Evolutionary conservation across 2,888 invertebrate species (phyloP).

Genomic region (Oligia latruncula): DNA sequence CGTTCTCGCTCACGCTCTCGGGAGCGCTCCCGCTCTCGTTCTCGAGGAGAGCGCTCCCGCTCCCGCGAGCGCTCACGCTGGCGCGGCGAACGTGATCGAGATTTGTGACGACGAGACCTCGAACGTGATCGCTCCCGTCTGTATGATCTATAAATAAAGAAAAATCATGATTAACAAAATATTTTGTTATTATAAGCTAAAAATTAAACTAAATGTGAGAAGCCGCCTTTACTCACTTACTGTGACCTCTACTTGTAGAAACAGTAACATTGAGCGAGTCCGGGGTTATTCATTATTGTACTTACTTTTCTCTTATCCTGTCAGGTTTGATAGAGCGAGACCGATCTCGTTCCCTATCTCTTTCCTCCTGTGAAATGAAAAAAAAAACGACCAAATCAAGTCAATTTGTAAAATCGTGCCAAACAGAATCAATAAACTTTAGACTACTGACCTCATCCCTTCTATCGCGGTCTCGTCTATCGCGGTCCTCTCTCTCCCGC

Average conservation of each 20-base stretch:
- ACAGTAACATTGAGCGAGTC: background rate
- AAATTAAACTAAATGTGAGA: background rate
- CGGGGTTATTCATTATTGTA: constrained; percentile 32
- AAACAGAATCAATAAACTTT: background rate
- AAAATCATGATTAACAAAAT: background rate
- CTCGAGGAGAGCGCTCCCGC: constrained; percentile 82
- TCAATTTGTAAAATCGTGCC: background rate
- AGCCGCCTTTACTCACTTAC: constrained; percentile 1
- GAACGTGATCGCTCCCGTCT: constrained; percentile 92
- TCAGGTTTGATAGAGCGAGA: constrained; percentile 91
- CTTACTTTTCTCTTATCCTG: constrained; percentile 91
- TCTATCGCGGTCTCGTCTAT: constrained; percentile 79
- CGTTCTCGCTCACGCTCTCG: constrained; percentile 82
- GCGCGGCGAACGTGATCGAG: constrained; percentile 93
- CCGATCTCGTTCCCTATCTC: constrained; percentile 88
- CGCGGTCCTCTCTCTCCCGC: constrained; percentile 79
- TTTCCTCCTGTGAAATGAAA: constrained; percentile 79
- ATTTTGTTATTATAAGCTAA: background rate
- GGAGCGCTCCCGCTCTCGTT: constrained; percentile 85
- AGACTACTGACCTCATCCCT: constrained; percentile 78
- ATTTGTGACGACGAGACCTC: constrained; percentile 92
- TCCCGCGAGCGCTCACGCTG: constrained; percentile 81
- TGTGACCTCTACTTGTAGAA: constrained; percentile 24
- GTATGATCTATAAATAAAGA: constrained; percentile 87
- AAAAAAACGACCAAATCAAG: background rate